phyloP scores from a whole-genome alignment of 2,113 vertebrate genomes.

The Eublepharis macularius region DNA sequence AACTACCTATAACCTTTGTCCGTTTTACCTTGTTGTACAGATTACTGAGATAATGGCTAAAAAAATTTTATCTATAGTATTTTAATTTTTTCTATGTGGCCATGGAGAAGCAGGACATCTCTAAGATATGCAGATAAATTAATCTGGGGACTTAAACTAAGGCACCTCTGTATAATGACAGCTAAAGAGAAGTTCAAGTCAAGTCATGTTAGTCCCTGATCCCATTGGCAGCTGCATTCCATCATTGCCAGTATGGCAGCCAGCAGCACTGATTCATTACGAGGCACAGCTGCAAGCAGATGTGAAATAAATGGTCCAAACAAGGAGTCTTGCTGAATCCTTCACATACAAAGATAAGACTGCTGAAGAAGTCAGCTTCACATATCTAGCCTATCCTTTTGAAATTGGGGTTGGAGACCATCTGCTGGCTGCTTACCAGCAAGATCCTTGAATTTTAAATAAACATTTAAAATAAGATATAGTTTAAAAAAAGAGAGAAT shows the following conservation, averaged over 20 bases:
- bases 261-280: conserved; percentile 38
- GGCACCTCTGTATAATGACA: background rate
- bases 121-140: background rate
- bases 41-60: background rate
- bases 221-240: conserved; percentile 43
- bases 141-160: background rate
- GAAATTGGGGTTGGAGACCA: background rate
- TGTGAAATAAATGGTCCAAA: conserved; percentile 39
- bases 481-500: conserved; percentile 2
- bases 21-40: no score
- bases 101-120: background rate
- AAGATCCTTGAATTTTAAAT: conserved; percentile 8
- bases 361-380: background rate
- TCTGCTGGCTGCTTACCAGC: fast-evolving
- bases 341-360: background rate
- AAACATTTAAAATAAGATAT: conserved; percentile 62
- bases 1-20: no score
- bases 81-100: background rate
- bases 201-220: background rate
- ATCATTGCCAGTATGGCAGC: background rate
- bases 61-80: background rate
- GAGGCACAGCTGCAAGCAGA: conserved; percentile 31
- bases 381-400: background rate
- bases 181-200: background rate
- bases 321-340: background rate